These are phyloP conservation scores for Aratinga solstitialis DNA, from an alignment of 2,797 vertebrate genomes.

Conservation along the genomic window DNA sequence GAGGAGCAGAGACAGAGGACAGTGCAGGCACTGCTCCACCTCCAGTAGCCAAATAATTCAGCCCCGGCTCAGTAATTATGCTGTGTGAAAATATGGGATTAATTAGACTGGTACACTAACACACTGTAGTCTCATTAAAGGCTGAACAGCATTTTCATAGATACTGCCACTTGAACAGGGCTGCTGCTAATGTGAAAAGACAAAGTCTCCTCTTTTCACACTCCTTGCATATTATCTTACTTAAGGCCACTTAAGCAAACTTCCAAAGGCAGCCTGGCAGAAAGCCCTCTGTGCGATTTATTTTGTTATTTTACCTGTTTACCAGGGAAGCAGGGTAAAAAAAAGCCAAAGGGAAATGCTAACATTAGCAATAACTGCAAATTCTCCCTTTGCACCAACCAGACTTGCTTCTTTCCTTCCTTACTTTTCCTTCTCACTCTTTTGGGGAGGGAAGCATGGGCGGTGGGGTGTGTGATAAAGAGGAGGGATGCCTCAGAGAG, in stretches of 20 bases:
- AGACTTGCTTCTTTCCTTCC: neutral
- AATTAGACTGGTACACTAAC: conserved; percentile 90
- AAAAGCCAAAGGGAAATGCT: neutral
- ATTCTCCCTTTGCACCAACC: neutral
- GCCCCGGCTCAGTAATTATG: conserved; percentile 87
- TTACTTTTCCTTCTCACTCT: neutral
- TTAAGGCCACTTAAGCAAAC: conserved; percentile 88
- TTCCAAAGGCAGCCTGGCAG: conserved; percentile 80
- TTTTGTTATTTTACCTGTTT: conserved; percentile 72
- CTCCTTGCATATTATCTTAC: conserved; percentile 89
- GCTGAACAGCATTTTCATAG: conserved; percentile 84
- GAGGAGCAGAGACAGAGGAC: conserved; percentile 78
- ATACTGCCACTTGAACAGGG: conserved; percentile 85
- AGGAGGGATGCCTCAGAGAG: neutral
- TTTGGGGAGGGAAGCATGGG: neutral
- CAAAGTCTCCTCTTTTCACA: conserved; percentile 87
- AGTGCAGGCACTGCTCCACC: conserved; percentile 78
- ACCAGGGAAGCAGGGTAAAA: neutral
- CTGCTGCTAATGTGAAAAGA: conserved; percentile 87
- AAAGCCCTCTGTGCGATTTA: conserved; percentile 66
- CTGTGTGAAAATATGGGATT: conserved; percentile 92
- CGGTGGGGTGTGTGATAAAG: neutral
- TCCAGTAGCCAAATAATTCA: conserved; percentile 84
- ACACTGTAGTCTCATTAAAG: conserved; percentile 90
- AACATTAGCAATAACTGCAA: neutral